A percentile compares a stretch with the other conserved stretches of the same genome.
Conservation (phyloP, 1,140 invertebrate species). For the Drosophila quadrilineata region DNA sequence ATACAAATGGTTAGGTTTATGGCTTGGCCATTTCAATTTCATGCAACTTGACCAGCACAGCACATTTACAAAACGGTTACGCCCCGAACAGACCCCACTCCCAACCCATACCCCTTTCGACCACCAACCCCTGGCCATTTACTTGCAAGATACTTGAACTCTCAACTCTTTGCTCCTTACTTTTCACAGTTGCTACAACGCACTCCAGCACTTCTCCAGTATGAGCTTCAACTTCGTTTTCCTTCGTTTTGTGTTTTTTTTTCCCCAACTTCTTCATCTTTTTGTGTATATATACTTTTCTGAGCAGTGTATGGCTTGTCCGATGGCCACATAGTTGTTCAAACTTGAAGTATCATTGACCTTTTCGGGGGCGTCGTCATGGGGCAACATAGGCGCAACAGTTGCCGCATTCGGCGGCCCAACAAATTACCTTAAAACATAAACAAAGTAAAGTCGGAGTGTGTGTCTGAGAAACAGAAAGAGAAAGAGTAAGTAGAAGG, state of each 20-base stretch:
- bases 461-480: not conserved
- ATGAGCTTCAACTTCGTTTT: not conserved
- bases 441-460: slow-evolving; percentile 36
- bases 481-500: not conserved
- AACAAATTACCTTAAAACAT: slow-evolving; percentile 72
- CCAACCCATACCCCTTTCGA: too few relatives aligned
- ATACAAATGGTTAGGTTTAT: slow-evolving; percentile 76
- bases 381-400: slow-evolving; percentile 56
- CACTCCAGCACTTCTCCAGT: slow-evolving; percentile 68
- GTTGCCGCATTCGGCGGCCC: slow-evolving; percentile 54
- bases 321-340: slow-evolving; percentile 43
- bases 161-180: slow-evolving; percentile 47
- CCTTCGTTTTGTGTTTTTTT: not conserved
- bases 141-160: slow-evolving; percentile 33
- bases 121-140: too few relatives aligned
- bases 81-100: not conserved
- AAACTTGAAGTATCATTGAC: slow-evolving; percentile 77
- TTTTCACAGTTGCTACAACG: slow-evolving; percentile 57
- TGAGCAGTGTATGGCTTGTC: not conserved
- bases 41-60: slow-evolving; percentile 67
- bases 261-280: not conserved
- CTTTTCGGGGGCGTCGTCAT: slow-evolving; percentile 23
- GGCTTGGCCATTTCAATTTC: slow-evolving; percentile 73
- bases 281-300: not conserved
- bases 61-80: slow-evolving; percentile 51